phyloP scores from a whole-genome alignment of 2,888 invertebrate species.

The Mythimna albipuncta region DNA sequence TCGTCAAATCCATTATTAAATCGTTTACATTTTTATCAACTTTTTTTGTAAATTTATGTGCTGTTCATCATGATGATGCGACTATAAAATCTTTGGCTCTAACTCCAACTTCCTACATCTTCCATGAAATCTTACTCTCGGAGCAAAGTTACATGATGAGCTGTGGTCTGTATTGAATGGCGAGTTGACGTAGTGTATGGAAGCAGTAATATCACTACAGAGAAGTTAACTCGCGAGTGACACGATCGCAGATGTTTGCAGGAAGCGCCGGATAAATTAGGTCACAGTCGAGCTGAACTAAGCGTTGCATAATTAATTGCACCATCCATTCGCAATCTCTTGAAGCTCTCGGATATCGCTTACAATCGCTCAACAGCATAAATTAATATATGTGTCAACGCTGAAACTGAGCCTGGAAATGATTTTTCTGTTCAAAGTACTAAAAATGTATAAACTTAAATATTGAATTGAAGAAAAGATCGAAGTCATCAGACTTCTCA shows the following conservation, averaged over 20 bases:
- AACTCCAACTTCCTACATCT: background rate
- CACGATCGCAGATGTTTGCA: conserved; percentile 72
- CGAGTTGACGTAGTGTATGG: conserved; percentile 27
- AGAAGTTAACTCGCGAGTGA: conserved; percentile 66
- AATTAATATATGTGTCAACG: conserved; percentile 71
- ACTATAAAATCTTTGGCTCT: background rate
- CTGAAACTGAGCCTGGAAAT: conserved; percentile 30
- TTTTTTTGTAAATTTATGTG: background rate
- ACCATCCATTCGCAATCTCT: conserved; percentile 75
- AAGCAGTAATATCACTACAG: conserved; percentile 63
- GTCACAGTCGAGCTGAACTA: conserved; percentile 79
- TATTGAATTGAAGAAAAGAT: conserved; percentile 7
- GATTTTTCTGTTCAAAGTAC: conserved; percentile 30
- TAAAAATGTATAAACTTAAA: background rate
- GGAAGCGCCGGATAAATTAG: conserved; percentile 72
- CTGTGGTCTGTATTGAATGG: conserved; percentile 6
- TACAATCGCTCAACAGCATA: conserved; percentile 67
- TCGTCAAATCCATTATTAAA: background rate
- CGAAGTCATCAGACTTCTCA: too few relatives aligned
- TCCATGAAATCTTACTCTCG: background rate
- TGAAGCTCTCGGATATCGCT: conserved; percentile 70
- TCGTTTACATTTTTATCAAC: background rate
- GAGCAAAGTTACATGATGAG: conserved; percentile 3
- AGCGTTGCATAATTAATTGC: conserved; percentile 83
- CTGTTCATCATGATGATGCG: background rate